Conservation (phyloP, 2,113 vertebrate species). For the Hippocampus mohnikei region DNA sequence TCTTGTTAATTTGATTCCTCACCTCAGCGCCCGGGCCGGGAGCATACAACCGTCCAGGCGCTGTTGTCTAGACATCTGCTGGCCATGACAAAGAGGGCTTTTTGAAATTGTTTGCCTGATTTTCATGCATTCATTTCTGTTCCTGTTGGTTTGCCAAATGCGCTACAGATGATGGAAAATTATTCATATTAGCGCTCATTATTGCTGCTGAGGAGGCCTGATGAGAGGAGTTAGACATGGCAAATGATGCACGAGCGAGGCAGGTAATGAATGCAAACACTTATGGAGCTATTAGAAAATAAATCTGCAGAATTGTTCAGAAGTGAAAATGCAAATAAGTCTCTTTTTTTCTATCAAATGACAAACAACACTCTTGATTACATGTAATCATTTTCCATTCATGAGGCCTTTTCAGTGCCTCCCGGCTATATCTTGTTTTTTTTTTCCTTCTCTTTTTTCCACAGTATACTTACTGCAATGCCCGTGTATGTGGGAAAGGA, state of each 20-base stretch:
- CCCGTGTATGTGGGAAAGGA: no score
- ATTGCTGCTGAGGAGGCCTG: background rate
- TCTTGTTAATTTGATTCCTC: conserved; percentile 62
- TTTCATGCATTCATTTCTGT: conserved; percentile 12
- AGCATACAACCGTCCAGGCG: conserved; percentile 27
- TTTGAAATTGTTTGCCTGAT: conserved; percentile 20
- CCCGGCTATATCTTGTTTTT: background rate
- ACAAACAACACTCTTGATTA: background rate
- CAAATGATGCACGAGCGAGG: conserved; percentile 1
- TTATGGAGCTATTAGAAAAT: background rate
- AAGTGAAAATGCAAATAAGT: background rate
- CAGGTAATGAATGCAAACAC: background rate
- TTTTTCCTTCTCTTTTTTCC: no score
- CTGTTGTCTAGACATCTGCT: conserved; percentile 46
- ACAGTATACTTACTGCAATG: no score
- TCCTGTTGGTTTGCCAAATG: conserved; percentile 11
- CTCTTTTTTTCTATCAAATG: background rate
- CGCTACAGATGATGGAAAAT: conserved; percentile 16
- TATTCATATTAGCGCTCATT: conserved; percentile 9
- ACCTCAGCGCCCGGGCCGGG: conserved; percentile 25
- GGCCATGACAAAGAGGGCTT: conserved; percentile 33
- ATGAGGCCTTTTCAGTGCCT: background rate
- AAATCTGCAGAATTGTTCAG: background rate
- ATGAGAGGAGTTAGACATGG: conserved; percentile 10
- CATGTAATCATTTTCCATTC: background rate